Evolutionary conservation across 2,113 vertebrate species (phyloP).

Genomic region (Osmerus mordax): DNA sequence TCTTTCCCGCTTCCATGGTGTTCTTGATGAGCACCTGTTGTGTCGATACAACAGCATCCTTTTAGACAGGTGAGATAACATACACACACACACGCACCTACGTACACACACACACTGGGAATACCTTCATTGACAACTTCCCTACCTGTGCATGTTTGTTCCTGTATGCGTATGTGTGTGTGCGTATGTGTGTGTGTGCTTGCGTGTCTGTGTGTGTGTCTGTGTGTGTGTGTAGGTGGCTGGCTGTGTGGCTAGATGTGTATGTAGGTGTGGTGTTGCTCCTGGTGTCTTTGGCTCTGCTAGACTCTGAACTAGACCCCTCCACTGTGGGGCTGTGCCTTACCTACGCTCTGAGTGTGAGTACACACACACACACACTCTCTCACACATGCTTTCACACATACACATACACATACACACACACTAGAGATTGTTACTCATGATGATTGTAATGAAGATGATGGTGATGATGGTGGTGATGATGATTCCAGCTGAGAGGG

Average conservation of each 20-base stretch:
- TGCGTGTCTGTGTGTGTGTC: not conserved
- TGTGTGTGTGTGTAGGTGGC: slow-evolving; percentile 52
- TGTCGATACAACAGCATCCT: slow-evolving; percentile 69
- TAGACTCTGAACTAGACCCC: slow-evolving; percentile 54
- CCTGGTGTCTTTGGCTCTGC: slow-evolving; percentile 57
- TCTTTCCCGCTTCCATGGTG: slow-evolving; percentile 54
- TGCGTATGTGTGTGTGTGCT: slow-evolving; percentile 7
- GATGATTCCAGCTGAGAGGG: slow-evolving; percentile 57
- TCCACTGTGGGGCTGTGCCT: slow-evolving; percentile 63
- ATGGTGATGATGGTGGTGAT: not conserved
- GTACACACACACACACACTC: slow-evolving; percentile 24
- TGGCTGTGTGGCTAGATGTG: slow-evolving; percentile 63
- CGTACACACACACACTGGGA: not conserved
- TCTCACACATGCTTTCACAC: not conserved
- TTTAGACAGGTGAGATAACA: slow-evolving; percentile 58
- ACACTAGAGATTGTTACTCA: not conserved
- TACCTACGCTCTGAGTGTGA: slow-evolving; percentile 69
- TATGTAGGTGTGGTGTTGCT: slow-evolving; percentile 64
- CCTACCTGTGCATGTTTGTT: not conserved
- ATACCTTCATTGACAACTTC: not conserved
- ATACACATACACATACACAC: slow-evolving; percentile 3
- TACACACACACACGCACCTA: not conserved
- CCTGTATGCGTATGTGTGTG: not conserved
- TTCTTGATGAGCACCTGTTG: slow-evolving; percentile 63
- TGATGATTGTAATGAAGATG: not conserved